These are phyloP conservation scores for Ammodramus savannarum DNA, from an alignment of 2,113 vertebrate species.

Conservation along the genomic window DNA sequence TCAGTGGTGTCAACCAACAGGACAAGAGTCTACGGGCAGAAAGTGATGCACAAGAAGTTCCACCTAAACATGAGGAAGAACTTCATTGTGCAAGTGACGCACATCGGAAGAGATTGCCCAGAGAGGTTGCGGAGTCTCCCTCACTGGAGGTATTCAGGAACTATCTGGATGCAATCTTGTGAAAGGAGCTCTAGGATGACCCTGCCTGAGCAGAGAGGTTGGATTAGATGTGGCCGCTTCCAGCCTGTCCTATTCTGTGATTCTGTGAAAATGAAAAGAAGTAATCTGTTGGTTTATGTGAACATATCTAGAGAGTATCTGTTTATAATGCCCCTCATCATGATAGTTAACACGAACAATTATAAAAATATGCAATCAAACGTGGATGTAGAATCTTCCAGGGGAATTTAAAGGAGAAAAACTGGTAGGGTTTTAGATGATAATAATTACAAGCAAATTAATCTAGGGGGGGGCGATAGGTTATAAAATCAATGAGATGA, in stretches of 20 bases:
- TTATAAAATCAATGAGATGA: neutral
- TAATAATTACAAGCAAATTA: neutral
- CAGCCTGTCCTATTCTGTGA: neutral
- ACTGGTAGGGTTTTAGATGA: neutral
- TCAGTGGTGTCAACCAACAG: neutral
- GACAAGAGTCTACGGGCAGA: neutral
- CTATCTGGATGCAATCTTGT: neutral
- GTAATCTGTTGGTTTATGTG: neutral
- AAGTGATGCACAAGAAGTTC: neutral
- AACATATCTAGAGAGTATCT: neutral
- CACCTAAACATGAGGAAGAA: neutral
- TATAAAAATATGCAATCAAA: neutral
- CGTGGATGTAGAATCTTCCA: neutral
- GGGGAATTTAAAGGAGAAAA: neutral
- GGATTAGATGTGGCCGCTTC: neutral
- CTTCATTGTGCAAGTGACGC: neutral
- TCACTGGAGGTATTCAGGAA: neutral
- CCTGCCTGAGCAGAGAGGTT: neutral
- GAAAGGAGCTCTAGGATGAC: neutral
- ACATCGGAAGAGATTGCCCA: neutral
- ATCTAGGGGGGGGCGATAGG: neutral
- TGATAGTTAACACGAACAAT: neutral
- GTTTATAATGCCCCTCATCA: rapidly evolving
- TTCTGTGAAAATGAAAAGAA: neutral
- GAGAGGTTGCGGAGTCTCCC: neutral